Conservation (phyloP, 37 sponge, comb jelly and placozoan genomes). For the Geodia barretti region DNA sequence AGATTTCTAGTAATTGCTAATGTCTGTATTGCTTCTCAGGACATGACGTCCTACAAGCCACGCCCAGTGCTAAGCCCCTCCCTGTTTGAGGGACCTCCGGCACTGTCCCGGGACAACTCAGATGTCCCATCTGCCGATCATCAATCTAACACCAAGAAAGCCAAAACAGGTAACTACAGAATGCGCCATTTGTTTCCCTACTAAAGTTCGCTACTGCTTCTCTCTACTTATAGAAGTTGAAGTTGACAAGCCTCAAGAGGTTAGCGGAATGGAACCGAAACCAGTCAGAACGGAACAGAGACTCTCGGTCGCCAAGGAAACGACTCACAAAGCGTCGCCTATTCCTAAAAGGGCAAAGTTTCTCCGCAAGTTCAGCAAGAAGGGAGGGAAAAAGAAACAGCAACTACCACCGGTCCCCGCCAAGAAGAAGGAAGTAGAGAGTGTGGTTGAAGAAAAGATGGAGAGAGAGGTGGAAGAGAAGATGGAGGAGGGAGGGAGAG, state of each 20-base stretch:
- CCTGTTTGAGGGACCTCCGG: conserved; percentile 30
- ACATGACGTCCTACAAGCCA: conserved; percentile 20
- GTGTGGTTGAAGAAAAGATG: not conserved
- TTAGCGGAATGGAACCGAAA: not conserved
- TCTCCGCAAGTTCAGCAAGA: conserved; percentile 1
- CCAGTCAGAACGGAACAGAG: not conserved
- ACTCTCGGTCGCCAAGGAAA: not conserved
- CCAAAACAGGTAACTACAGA: not conserved
- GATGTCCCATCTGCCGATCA: not conserved
- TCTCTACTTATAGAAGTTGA: no score
- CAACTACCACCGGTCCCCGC: not conserved
- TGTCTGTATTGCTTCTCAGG: no score
- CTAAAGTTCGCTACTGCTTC: no score
- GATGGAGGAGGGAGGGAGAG: not conserved
- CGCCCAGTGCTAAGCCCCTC: conserved; percentile 26
- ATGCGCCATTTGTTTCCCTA: no score
- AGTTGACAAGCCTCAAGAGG: not conserved
- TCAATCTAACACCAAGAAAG: conserved; percentile 2
- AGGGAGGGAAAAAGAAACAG: not conserved
- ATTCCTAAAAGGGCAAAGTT: conserved; percentile 9
- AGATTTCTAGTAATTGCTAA: no score
- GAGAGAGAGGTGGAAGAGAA: not conserved
- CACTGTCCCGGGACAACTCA: not conserved
- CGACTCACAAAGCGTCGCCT: conserved; percentile 13
- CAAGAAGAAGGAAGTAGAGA: not conserved